A percentile compares a stretch with the other conserved stretches of the same genome.
Evolutionary conservation across 2,797 vertebrate genomes (phyloP).

Genomic region (Staurois parvus): DNA sequence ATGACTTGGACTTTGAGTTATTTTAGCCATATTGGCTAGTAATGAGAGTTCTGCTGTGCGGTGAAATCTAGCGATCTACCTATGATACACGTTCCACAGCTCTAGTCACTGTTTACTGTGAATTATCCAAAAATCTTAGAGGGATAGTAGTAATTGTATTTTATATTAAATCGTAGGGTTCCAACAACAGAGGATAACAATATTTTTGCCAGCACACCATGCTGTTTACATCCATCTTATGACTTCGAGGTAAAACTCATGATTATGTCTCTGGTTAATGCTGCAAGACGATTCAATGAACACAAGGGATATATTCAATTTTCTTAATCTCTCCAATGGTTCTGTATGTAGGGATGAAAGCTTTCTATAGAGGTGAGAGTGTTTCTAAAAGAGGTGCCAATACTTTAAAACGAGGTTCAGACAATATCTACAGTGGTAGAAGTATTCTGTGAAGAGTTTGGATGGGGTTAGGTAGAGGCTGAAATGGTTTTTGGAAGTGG

Average conservation of each 20-base stretch:
- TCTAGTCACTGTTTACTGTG: slow-evolving; percentile 58
- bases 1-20: slow-evolving; percentile 58
- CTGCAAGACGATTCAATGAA: background rate
- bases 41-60: slow-evolving; percentile 63
- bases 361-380: no score
- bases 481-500: background rate
- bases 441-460: background rate
- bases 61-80: slow-evolving; percentile 53
- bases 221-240: background rate
- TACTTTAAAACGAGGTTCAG: no score
- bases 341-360: background rate
- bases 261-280: background rate
- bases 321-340: no score
- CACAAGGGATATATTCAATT: background rate
- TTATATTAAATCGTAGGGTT: background rate
- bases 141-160: slow-evolving; percentile 6
- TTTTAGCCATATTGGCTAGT: slow-evolving; percentile 72
- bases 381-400: no score
- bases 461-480: no score
- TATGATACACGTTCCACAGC: slow-evolving; percentile 21
- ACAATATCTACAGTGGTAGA: background rate
- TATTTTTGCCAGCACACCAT: slow-evolving; percentile 18
- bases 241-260: background rate
- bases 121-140: slow-evolving; percentile 48
- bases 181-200: slow-evolving; percentile 1